Conservation (phyloP, 2,797 vertebrate species). For the Merluccius polli region DNA sequence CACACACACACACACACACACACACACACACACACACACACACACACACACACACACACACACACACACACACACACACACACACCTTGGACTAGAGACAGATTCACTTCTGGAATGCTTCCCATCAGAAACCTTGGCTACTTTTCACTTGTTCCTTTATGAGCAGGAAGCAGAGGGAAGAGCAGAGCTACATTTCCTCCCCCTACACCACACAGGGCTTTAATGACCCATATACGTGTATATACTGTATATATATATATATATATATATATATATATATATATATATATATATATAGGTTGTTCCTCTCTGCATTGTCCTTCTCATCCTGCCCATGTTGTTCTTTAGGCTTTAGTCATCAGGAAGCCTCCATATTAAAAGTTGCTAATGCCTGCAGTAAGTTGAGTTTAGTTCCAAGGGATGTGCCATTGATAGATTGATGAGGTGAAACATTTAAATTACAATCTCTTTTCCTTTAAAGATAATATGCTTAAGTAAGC, state of each 20-base stretch:
- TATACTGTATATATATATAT: slow-evolving; percentile 1
- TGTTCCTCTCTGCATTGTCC: neutral
- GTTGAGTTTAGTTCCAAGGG: neutral
- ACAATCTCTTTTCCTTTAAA: neutral
- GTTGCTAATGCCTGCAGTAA: neutral
- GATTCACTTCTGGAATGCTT: neutral
- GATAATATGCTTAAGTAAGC: neutral
- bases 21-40: slow-evolving; percentile 4
- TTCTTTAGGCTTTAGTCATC: neutral
- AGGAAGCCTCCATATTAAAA: neutral
- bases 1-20: slow-evolving; percentile 5
- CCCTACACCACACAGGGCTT: neutral
- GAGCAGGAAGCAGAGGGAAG: neutral
- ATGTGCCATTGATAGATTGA: neutral
- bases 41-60: slow-evolving; percentile 9
- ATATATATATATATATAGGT: neutral
- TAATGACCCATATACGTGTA: neutral
- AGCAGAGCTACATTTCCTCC: neutral
- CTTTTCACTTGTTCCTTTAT: slow-evolving; percentile 3
- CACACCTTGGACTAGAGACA: neutral
- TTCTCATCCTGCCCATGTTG: neutral
- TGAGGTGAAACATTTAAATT: neutral
- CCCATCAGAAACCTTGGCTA: neutral
- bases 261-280: slow-evolving; percentile 1
- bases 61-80: neutral